Percentiles rank a stretch among this genome's conserved stretches.
Evolutionary conservation across 23 tunicate species (phyloP).

Genomic region (Halocynthia aurantium): DNA sequence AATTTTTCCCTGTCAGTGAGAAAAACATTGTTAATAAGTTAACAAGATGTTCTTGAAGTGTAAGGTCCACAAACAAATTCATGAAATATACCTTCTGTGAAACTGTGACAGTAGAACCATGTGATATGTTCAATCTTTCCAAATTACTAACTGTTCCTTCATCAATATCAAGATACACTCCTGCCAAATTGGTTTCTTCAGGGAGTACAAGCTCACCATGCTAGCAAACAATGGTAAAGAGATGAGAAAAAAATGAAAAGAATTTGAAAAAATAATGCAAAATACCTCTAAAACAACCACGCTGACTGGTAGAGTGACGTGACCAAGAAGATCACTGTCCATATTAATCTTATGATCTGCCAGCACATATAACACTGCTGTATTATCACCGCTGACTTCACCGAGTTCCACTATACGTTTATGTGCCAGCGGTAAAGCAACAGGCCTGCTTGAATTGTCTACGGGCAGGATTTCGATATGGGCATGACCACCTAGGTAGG

Average conservation of each 20-base stretch:
- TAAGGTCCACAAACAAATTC: too few relatives aligned
- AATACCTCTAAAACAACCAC: constrained; percentile 7
- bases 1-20: constrained; percentile 2
- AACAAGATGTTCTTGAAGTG: too few relatives aligned
- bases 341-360: constrained; percentile 13
- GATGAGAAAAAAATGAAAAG: background rate
- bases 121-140: constrained; percentile 10
- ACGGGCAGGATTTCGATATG: constrained; percentile 30
- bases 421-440: constrained; percentile 24
- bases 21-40: background rate
- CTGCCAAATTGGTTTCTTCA: constrained; percentile 9
- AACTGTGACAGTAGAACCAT: constrained; percentile 9
- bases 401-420: constrained; percentile 10
- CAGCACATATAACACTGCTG: constrained; percentile 8
- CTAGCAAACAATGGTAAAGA: background rate
- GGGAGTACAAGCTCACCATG: constrained; percentile 20
- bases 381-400: constrained; percentile 27
- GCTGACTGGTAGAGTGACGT: constrained; percentile 20
- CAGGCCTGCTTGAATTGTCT: constrained; percentile 21
- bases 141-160: constrained; percentile 20
- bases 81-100: constrained; percentile 10
- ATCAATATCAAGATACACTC: background rate
- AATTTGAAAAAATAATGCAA: background rate
- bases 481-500: constrained; percentile 21
- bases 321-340: background rate